phyloP scores from a whole-genome alignment of 2,888 invertebrate genomes.

The Antitype chi region DNA sequence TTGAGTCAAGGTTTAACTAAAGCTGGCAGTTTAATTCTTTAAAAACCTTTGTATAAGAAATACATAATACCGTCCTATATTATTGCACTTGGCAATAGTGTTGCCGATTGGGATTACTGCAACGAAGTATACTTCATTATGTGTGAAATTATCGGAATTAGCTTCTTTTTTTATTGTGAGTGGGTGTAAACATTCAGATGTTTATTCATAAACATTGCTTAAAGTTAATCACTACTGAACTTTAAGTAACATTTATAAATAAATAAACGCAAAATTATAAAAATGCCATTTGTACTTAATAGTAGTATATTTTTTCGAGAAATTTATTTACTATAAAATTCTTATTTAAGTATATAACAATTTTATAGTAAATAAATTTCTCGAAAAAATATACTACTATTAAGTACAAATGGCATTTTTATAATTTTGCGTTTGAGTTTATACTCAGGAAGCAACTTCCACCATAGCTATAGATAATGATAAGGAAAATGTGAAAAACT shows the following conservation, averaged over 20 bases:
- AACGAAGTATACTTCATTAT: not conserved
- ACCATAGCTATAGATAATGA: not conserved
- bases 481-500: constrained; percentile 7
- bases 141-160: too few relatives aligned
- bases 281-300: too few relatives aligned
- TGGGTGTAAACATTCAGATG: too few relatives aligned
- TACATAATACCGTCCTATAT: not conserved
- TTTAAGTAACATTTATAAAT: too few relatives aligned
- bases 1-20: too few relatives aligned
- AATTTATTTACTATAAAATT: not conserved
- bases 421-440: too few relatives aligned
- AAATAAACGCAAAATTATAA: too few relatives aligned
- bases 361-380: not conserved
- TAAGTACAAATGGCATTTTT: too few relatives aligned
- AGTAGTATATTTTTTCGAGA: not conserved
- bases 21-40: not conserved
- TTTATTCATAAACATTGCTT: too few relatives aligned
- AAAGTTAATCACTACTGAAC: too few relatives aligned
- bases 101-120: not conserved
- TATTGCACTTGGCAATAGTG: not conserved
- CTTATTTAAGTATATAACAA: not conserved
- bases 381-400: not conserved
- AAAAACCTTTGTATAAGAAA: not conserved
- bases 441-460: not conserved
- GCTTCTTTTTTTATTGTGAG: too few relatives aligned